Evolutionary conservation across 2,888 invertebrate species (phyloP), one percentile per base, ranked within the genome.

Genomic region (Ethmia dodecea): DNA sequence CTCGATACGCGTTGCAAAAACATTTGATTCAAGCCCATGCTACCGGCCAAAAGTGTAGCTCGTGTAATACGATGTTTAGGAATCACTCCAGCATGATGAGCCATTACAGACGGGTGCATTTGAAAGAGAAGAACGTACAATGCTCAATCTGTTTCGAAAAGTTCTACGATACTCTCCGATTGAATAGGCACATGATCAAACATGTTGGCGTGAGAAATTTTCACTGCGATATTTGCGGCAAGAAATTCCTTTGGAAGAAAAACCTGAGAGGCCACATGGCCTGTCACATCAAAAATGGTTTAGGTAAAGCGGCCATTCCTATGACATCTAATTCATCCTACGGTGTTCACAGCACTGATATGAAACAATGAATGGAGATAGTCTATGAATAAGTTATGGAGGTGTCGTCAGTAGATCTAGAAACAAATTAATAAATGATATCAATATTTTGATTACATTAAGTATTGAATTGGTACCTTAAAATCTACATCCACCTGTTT

Each of bases 171-270:
- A 42, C 50, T 1, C 62, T 61, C 12, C 57, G 71, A 3, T 40
- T 83, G 22, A 80, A 65, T 43, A 61, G 58, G 44, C 89, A 88
- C 35, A 80, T 83, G 65, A 72, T 79, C 5, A 77, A 76, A 34
- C 89, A 88, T 47, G 70, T 76, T 3, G 84, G 84, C 1, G 86
- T 87, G 11, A 74, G 80, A 3, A 79, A 79, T 15, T 88, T 86
- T 38, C 80, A 88, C 33, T 90, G 90, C 38, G 88, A 89, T 39
- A 62, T 88, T 10, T 90, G 90, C 41, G 84, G 86, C 0, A 88
- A 87, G 47, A 88, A 83, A 56, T 86, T 89, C 42, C 68, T 87
- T 0, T 88, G 88, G 56, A 88, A 88, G 52, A 89, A 88, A 34
- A 88, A 89, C 44, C 60, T 91, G 15, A 81, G 80, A 16, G 86